Evolutionary conservation across 2,113 vertebrate species (phyloP).

Genomic region (Onychostoma macrolepis): DNA sequence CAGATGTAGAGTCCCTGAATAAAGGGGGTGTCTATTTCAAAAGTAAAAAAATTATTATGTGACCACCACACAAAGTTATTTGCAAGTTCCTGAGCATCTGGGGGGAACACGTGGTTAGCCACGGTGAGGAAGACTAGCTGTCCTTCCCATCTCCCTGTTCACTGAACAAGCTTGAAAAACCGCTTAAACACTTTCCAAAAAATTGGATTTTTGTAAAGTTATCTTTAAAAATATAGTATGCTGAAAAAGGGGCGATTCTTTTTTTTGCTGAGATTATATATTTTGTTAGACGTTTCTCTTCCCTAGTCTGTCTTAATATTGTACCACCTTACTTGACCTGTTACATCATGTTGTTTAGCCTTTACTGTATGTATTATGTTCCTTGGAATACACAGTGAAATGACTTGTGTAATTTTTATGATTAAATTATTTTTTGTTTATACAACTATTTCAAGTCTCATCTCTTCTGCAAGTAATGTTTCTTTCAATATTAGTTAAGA

Average conservation of each 20-base stretch:
- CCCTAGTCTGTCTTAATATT: constrained; percentile 30
- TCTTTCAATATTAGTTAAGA: neutral
- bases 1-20: neutral
- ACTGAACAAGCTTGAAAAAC: neutral
- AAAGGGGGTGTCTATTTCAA: neutral
- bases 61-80: neutral
- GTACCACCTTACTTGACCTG: constrained; percentile 45
- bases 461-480: constrained; percentile 33
- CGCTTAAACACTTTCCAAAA: neutral
- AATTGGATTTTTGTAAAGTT: no score
- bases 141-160: neutral
- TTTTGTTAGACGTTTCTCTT: neutral
- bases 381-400: constrained; percentile 49
- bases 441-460: constrained; percentile 10
- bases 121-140: neutral
- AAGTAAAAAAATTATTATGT: neutral
- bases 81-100: no score
- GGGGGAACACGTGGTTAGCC: no score
- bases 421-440: constrained; percentile 79
- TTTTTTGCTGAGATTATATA: neutral
- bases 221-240: neutral
- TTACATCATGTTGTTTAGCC: constrained; percentile 59
- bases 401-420: constrained; percentile 74
- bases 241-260: neutral
- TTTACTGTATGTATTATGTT: constrained; percentile 51